Base-by-base conservation (phyloP, 2,113 vertebrate genomes). In the Clarias macrocephalus region DNA sequence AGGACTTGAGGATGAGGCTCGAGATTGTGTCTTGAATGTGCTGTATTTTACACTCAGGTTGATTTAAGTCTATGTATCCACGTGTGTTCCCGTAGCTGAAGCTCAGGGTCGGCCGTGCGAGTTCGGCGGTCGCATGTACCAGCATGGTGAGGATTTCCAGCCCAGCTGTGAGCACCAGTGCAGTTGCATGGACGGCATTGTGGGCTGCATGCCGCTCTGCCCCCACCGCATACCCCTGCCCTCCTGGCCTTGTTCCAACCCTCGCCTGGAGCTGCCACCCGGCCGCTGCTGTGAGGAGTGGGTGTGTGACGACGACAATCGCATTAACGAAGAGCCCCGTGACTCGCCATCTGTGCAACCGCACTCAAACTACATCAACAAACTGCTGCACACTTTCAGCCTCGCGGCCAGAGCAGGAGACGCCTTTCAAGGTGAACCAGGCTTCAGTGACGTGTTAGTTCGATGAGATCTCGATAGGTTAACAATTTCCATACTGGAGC, bases 201-300 rank as follows among this genome's bases (percentile, higher is more conserved):
- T 96, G 92, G 95, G 95, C 86, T 96, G 95, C 90, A 93, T 95
- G 93, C 93, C 95, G 16, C 91, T 96, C 62, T 96, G 95, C 56
- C 94, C 94, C 0, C 92, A 93, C n/a, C 91, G 91, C 21, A 54
- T 95, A 63, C 91, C 92, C 9, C 90, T 95, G 80, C 94, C 94
- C 0, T 23, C 63, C 88, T 87, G 87, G 91, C 93, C 75, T 84
- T 96, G 95, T 77, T 10, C 86, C 42, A 90, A 86, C 19, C 93
- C 94, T 4, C 91, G 89, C 12, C 89, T 96, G 88, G 87, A 84
- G 59, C 88, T 66, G 28, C 88, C 90, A 0, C 70, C 91, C 3
- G 92, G 92, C 0, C 87, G 89, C 88, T 96, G 95, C 93, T 96
- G 95, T 0, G 92, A 95, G 87, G 92, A 93, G 48, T 96, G 95